A percentile compares a stretch with the other conserved stretches of the same genome.
Conservation (phyloP, 2,113 vertebrate genomes). For the Dasyprocta punctata region DNA sequence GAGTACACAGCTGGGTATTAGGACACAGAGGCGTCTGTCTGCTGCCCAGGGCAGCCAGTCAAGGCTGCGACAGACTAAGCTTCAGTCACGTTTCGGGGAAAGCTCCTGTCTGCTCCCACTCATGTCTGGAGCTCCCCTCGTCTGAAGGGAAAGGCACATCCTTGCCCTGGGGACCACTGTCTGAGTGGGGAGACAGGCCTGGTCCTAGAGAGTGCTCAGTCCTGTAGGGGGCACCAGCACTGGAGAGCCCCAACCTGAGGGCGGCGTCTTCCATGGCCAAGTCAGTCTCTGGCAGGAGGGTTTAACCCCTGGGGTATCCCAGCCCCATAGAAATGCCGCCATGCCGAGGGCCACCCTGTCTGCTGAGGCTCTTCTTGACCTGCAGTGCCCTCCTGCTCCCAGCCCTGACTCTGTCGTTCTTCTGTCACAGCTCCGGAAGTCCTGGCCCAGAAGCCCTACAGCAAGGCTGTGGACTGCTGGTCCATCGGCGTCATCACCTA, state of each 20-base stretch:
- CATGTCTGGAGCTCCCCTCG: too few species aligned
- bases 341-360: background rate
- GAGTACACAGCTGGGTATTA: background rate
- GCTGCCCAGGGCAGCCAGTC: background rate
- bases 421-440: slow-evolving; percentile 93
- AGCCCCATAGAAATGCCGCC: background rate
- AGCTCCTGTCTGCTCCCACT: background rate
- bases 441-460: slow-evolving; percentile 95
- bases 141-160: background rate
- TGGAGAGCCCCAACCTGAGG: background rate
- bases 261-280: background rate
- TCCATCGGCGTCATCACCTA: slow-evolving; percentile 98
- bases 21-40: background rate
- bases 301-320: background rate
- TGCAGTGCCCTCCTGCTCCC: background rate
- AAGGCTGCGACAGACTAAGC: background rate
- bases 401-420: slow-evolving; percentile 50
- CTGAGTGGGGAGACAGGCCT: background rate
- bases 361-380: background rate
- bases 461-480: slow-evolving; percentile 98
- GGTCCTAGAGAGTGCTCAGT: background rate
- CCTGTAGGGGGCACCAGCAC: accelerated
- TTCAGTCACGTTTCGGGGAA: background rate
- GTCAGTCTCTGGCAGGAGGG: background rate
- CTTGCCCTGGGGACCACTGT: background rate